These are phyloP conservation scores for Lasioglossum morio DNA, from an alignment of 2,888 invertebrate genomes.

Conservation along the genomic window DNA sequence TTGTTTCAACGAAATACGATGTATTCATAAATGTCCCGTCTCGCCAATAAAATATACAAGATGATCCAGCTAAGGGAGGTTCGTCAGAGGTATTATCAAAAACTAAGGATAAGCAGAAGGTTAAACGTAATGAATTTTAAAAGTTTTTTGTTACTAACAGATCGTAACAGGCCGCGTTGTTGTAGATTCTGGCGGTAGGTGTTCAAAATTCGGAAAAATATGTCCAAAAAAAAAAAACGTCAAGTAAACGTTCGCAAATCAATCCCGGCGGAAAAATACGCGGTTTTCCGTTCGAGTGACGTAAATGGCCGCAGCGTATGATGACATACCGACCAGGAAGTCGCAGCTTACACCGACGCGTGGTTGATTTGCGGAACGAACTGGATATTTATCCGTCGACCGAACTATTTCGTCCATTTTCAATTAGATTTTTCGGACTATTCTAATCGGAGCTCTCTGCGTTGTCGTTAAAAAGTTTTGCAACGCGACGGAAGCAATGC, in stretches of 20 bases:
- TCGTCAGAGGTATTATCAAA: background rate
- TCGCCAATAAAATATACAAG: background rate
- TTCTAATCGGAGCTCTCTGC: too few relatives aligned
- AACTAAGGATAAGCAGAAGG: too few relatives aligned
- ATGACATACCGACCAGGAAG: slow-evolving; percentile 4
- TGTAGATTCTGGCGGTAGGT: background rate
- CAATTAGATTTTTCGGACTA: background rate
- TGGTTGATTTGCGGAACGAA: slow-evolving; percentile 11
- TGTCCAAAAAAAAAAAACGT: background rate
- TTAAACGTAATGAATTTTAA: background rate
- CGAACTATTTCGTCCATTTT: background rate
- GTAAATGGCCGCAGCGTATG: background rate
- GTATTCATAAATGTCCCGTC: background rate
- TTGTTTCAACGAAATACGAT: too few relatives aligned
- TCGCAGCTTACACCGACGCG: background rate
- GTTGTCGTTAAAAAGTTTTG: background rate
- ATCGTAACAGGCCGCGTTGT: background rate
- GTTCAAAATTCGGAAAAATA: background rate
- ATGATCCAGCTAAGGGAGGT: background rate
- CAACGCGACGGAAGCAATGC: slow-evolving; percentile 6
- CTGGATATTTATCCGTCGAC: background rate
- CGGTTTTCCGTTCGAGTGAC: slow-evolving; percentile 1
- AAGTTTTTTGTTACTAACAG: background rate
- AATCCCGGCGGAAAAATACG: slow-evolving; percentile 4
- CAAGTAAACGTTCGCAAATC: slow-evolving; percentile 16